phyloP scores from a whole-genome alignment of 2,797 vertebrate genomes.

The Nothura maculosa region DNA sequence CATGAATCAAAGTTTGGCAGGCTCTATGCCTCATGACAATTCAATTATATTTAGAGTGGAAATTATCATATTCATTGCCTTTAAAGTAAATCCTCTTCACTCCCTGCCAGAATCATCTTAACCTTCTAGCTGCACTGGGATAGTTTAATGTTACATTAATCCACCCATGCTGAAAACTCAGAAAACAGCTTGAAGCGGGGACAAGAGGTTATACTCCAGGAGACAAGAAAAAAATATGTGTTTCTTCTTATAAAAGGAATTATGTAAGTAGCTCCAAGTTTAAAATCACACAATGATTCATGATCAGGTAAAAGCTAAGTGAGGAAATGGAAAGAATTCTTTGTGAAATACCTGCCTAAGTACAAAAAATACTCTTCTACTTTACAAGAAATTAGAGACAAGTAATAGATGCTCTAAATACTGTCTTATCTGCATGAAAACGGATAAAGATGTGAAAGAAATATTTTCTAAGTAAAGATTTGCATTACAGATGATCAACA shows the following conservation, averaged over 20 bases:
- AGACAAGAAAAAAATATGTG: background rate
- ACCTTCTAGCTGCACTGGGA: background rate
- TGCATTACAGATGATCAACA: background rate
- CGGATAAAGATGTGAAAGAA: background rate
- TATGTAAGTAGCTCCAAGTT: background rate
- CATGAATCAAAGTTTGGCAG: background rate
- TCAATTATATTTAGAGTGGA: conserved; percentile 8
- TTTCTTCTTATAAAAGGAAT: background rate
- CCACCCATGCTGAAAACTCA: background rate
- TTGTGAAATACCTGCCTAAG: background rate
- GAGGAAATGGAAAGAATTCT: background rate
- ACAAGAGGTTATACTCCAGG: background rate
- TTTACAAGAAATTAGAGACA: background rate
- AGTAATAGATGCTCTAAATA: background rate
- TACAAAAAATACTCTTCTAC: background rate
- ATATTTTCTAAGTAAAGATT: background rate
- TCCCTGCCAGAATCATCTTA: conserved; percentile 45
- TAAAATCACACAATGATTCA: background rate
- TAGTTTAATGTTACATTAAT: conserved; percentile 21
- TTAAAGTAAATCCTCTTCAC: conserved; percentile 58
- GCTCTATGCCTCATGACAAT: conserved; percentile 38
- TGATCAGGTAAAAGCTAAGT: conserved; percentile 8
- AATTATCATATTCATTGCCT: conserved; percentile 54
- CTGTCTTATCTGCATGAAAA: background rate
- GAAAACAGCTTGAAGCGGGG: background rate